phyloP scores from a whole-genome alignment of 2,113 vertebrate species.

The Apteryx owenii region DNA sequence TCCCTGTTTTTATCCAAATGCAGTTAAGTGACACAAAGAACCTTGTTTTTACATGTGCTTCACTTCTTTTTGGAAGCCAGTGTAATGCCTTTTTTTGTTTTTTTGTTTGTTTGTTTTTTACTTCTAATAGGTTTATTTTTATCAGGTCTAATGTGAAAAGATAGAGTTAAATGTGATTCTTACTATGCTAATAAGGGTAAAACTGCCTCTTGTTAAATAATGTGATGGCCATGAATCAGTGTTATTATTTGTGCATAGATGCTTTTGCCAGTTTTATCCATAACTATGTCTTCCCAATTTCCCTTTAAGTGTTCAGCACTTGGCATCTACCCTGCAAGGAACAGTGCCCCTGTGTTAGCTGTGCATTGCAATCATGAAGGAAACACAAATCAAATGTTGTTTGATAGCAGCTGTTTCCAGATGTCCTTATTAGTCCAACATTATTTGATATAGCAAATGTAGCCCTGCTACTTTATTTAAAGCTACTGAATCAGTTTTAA shows the following conservation, averaged over 20 bases:
- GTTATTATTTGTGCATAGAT: neutral
- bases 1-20: neutral
- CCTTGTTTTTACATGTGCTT: neutral
- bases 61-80: neutral
- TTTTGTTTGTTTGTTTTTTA: neutral
- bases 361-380: fast-evolving
- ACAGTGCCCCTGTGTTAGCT: neutral
- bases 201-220: neutral
- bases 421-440: conserved; percentile 27
- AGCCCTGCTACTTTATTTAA: neutral
- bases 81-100: neutral
- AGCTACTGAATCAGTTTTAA: conserved; percentile 2
- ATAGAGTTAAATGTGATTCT: neutral
- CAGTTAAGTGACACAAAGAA: neutral
- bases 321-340: neutral
- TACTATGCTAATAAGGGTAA: neutral
- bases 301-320: neutral
- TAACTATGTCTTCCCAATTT: neutral
- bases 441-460: conserved; percentile 24
- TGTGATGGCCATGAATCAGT: neutral
- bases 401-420: neutral
- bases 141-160: neutral
- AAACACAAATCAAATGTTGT: neutral
- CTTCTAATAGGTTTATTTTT: neutral
- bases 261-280: neutral